Base-by-base conservation (phyloP, 2,888 invertebrate genomes). In the Ypsolopha sequella region DNA sequence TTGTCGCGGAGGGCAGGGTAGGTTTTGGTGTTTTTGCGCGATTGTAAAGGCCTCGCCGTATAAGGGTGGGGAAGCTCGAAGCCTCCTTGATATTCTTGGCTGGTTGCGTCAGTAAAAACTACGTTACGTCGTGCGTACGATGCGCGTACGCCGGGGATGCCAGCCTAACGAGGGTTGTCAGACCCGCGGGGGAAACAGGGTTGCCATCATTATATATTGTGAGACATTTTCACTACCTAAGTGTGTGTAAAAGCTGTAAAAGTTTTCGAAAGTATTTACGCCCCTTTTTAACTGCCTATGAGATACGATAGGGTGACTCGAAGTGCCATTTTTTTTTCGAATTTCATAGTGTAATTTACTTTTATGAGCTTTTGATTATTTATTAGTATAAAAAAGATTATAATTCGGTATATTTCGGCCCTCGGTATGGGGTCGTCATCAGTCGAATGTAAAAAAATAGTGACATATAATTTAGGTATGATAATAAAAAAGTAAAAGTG, bases 101-200 rank as follows among this genome's bases (percentile, higher is more conserved):
- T 64, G 65, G 73, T 63, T 65, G 64, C 64, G 63, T 58, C 51
- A 50, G 62, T 74, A 79, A 84, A 84, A 84, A 73, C 69, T 81
- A 82, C 82, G 81, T 66, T 79, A 75, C 77, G 76, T 68, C 36
- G 70, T 65, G 66, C 72, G 79, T 80, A 79, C 76, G 73, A 64
- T 61, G 66, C 35, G 66, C 74, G 79, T 80, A 78, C 66, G 49
- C 49, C n/a, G 70, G 69, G 68, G 72, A 74, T 71, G 64, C 70
- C 72, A 63, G 56, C 44, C 44, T 60, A 62, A 60, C 61, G 60
- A 68, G 70, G 63, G 70, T 60, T 66, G 65, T 60, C 70, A 60
- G 57, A 41, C 41, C 50, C 53, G 55, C 38, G 44, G 55, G 51
- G 43, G 50, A 51, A 48, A 50, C 53, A 59, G 58, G 59, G 61